Conservation (phyloP, 2,113 vertebrate genomes). For the Chloropsis hardwickii region DNA sequence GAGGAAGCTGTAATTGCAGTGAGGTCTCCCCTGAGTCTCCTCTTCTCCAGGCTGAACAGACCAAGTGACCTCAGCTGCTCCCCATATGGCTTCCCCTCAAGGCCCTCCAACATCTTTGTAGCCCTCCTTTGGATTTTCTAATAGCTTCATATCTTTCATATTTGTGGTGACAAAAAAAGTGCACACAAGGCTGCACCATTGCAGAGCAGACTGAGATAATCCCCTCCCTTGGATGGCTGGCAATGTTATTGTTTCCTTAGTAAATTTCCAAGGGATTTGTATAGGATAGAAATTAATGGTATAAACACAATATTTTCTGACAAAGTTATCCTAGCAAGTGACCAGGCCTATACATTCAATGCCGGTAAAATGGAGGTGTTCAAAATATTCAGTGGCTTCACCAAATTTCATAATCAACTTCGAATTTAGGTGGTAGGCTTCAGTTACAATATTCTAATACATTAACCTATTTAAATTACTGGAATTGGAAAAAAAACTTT, state of each 20-base stretch:
- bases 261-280: not conserved
- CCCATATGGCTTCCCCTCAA: fast-evolving
- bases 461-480: not conserved
- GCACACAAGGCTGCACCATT: fast-evolving
- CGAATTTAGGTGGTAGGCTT: not conserved
- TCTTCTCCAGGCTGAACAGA: not conserved
- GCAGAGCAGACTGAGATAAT: not conserved
- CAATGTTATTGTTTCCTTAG: not conserved
- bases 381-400: not conserved
- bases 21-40: not conserved
- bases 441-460: not conserved
- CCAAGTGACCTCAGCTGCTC: not conserved
- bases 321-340: not conserved
- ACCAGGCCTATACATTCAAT: not conserved
- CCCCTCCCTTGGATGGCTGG: not conserved
- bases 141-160: not conserved
- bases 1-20: fast-evolving
- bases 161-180: not conserved
- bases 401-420: not conserved
- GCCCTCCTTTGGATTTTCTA: not conserved
- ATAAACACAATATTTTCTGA: not conserved
- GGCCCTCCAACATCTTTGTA: not conserved
- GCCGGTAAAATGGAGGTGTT: not conserved
- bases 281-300: not conserved
- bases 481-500: fast-evolving